phyloP scores from a whole-genome alignment of 2,797 vertebrate genomes.

The Thunnus albacares region DNA sequence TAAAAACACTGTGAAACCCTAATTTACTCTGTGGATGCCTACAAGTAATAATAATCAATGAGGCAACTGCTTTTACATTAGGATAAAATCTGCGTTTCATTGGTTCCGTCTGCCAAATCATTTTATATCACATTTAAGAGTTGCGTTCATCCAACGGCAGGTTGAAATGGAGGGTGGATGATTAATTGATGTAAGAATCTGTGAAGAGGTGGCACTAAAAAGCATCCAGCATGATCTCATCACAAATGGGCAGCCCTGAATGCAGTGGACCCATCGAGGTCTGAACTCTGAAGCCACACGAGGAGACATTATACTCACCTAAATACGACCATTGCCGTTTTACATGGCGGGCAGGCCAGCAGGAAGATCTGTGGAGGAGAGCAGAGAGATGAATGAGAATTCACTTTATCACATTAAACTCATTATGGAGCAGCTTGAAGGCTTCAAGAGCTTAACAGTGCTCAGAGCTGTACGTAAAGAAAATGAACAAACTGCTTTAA shows the following conservation, averaged over 20 bases:
- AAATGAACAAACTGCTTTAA: constrained; percentile 43
- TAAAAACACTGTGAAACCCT: constrained; percentile 19
- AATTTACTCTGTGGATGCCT: constrained; percentile 9
- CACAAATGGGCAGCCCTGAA: too few relatives aligned
- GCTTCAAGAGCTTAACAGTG: constrained; percentile 34
- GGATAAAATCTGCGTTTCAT: constrained; percentile 30
- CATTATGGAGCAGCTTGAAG: constrained; percentile 19
- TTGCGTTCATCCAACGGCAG: not conserved
- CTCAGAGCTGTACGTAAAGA: constrained; percentile 25
- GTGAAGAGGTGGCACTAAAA: not conserved
- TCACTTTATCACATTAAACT: constrained; percentile 38
- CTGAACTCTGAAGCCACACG: too few relatives aligned
- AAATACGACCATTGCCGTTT: constrained; percentile 92
- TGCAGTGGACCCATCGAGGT: not conserved
- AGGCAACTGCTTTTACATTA: constrained; percentile 21
- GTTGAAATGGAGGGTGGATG: not conserved
- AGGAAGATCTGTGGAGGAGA: constrained; percentile 94
- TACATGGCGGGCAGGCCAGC: constrained; percentile 95
- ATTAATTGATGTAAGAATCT: constrained; percentile 9
- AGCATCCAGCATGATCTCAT: too few relatives aligned
- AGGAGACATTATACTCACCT: constrained; percentile 86
- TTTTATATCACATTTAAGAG: constrained; percentile 12
- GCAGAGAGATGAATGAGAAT: constrained; percentile 45
- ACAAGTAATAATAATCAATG: constrained; percentile 25
- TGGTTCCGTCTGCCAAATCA: not conserved